phyloP scores from a whole-genome alignment of 2,797 vertebrate genomes.

The Enteromius argenteus region DNA sequence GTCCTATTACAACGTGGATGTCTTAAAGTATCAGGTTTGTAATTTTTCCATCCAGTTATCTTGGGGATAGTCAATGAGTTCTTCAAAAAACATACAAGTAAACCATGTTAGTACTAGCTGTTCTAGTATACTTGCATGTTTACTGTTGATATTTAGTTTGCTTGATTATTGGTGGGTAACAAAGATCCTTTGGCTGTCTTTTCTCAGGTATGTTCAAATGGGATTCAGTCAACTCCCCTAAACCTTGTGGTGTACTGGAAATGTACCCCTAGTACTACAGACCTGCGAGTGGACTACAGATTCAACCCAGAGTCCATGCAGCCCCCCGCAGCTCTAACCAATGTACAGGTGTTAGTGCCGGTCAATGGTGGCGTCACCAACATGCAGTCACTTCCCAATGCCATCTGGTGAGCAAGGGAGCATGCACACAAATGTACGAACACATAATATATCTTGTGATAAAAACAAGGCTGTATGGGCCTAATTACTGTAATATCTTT shows the following conservation, averaged over 20 bases:
- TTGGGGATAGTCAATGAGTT: neutral
- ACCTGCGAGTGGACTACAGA: slow-evolving; percentile 93
- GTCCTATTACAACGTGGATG: slow-evolving; percentile 96
- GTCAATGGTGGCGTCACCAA: slow-evolving; percentile 91
- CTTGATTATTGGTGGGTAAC: neutral
- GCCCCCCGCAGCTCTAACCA: slow-evolving; percentile 83
- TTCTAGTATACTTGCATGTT: neutral
- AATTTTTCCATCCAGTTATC: neutral
- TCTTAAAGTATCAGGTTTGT: slow-evolving; percentile 95
- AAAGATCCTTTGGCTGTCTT: neutral
- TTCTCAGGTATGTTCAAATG: slow-evolving; percentile 91
- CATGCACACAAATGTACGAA: neutral
- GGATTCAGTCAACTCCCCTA: slow-evolving; percentile 94
- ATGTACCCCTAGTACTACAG: slow-evolving; percentile 86
- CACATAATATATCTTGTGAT: neutral
- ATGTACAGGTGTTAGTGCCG: slow-evolving; percentile 91
- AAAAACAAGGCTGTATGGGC: neutral
- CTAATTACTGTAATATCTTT: neutral
- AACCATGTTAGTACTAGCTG: slow-evolving; percentile 12
- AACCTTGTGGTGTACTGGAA: slow-evolving; percentile 98
- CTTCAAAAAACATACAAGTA: neutral
- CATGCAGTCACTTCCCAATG: slow-evolving; percentile 93
- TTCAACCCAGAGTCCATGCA: slow-evolving; percentile 96
- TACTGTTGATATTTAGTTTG: neutral
- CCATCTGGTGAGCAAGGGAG: slow-evolving; percentile 84